Evolutionary conservation across 2,888 invertebrate genomes (phyloP), one percentile per base, ranked within the genome.

Genomic region (Dryocosmus kuriphilus): DNA sequence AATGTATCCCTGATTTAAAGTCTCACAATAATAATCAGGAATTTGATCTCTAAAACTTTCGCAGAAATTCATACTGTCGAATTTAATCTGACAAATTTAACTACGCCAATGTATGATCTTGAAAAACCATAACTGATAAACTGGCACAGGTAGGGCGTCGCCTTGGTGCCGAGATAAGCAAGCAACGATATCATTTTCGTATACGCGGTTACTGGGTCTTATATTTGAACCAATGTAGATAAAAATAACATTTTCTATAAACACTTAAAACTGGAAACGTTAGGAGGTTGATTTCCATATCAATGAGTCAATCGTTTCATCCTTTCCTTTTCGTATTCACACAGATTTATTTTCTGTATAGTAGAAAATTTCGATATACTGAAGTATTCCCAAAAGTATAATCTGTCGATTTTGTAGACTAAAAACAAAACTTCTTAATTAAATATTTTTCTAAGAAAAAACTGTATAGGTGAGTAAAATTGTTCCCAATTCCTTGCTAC

Each of bases 161-260:
- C 67, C 67, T 67, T 46, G 46, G 67, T 46, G 9, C 46, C 27
- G 27, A 67, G 67, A 67, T 67, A 67, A 67, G 24, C 24, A 46
- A 8, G n/a, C 57, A 46, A 30, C 16, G 30, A 8, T 30, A n/a
- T 51, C 46, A 30, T 27, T 27, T 67, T 46, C 27, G 30, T 41
- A n/a, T 41, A 30, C 67, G n/a, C 67, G n/a, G 46, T 30, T 67
- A 46, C 30, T 67, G n/a, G 19, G 19, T 19, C 30, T 67, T 27
- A 27, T 9, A 46, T 41, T 41, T 41, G 24, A 38, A 41, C 22
- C 30, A 63, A 38, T 24, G 14, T 1, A 35, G 19, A n/a, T 32
- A 62, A 16, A 27, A 30, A 16, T 35, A 35, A 38, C 38, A 38
- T 8, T 9, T 38, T 2, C 11, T 11, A 38, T 11, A 38, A 38